These are phyloP conservation scores for Pangasius larnaudii DNA, from an alignment of 2,797 vertebrate species.

Conservation along the genomic window DNA sequence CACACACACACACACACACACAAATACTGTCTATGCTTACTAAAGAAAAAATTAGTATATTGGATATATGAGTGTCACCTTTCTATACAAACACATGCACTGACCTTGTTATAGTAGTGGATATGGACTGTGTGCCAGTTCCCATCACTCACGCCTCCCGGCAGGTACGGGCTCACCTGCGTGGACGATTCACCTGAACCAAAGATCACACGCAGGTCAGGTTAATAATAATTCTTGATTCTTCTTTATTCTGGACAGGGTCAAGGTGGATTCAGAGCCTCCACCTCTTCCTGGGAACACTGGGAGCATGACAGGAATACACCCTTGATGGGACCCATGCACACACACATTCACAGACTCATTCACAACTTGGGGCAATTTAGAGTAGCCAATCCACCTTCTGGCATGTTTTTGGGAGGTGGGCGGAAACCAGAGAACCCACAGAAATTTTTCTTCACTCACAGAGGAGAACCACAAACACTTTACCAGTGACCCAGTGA, in stretches of 20 bases:
- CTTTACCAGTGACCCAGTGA: background rate
- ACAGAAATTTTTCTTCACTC: background rate
- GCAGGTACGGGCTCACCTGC: constrained; percentile 89
- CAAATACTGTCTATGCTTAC: background rate
- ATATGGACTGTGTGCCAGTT: constrained; percentile 95
- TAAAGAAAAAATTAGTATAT: background rate
- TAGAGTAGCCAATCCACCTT: background rate
- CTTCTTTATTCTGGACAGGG: background rate
- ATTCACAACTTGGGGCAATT: background rate
- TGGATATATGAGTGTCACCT: background rate
- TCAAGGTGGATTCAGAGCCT: background rate
- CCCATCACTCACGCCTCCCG: constrained; percentile 94
- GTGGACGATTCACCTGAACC: constrained; percentile 91
- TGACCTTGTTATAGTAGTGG: constrained; percentile 96
- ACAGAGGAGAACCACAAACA: background rate
- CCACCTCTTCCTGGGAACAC: background rate
- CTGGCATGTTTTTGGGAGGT: background rate
- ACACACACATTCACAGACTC: background rate
- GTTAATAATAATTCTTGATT: background rate
- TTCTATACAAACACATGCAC: constrained; percentile 16
- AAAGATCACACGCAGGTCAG: constrained; percentile 26
- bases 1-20: constrained; percentile 40
- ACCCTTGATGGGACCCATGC: background rate
- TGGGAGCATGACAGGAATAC: background rate
- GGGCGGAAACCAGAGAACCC: background rate